phyloP scores from a whole-genome alignment of 1,140 invertebrate genomes.

The Aphis craccivora region DNA sequence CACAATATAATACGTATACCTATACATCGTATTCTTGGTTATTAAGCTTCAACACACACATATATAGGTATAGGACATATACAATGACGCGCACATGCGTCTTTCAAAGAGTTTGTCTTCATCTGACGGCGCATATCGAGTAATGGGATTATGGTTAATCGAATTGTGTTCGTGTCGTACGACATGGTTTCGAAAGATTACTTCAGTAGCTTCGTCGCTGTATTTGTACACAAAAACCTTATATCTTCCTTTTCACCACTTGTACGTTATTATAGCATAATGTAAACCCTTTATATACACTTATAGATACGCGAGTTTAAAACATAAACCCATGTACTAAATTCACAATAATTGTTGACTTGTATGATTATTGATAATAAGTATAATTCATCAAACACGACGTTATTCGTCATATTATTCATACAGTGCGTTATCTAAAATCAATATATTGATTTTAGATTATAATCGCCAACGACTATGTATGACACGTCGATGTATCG shows the following conservation, averaged over 20 bases:
- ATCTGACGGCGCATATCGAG: neutral
- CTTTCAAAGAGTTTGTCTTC: neutral
- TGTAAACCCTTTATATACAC: neutral
- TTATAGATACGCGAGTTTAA: neutral
- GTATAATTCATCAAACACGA: neutral
- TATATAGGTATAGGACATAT: neutral
- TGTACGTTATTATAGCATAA: neutral
- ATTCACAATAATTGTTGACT: too few relatives aligned
- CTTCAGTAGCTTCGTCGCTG: neutral
- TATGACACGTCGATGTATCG: neutral
- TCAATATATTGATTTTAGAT: neutral
- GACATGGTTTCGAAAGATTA: neutral
- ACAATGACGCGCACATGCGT: neutral
- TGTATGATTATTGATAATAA: neutral
- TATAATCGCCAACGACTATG: neutral
- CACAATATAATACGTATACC: too few relatives aligned
- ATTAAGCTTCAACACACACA: neutral
- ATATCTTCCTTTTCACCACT: neutral
- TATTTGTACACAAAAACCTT: neutral
- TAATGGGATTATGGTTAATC: slow-evolving; percentile 27
- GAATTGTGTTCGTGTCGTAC: neutral
- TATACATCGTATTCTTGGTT: neutral
- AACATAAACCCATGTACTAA: neutral
- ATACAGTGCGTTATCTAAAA: neutral
- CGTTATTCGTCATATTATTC: neutral